Evolutionary conservation across 37 sponge, comb jelly and placozoan species (phyloP), one percentile per base, ranked within the genome.

Genomic region (Spongilla lacustris): DNA sequence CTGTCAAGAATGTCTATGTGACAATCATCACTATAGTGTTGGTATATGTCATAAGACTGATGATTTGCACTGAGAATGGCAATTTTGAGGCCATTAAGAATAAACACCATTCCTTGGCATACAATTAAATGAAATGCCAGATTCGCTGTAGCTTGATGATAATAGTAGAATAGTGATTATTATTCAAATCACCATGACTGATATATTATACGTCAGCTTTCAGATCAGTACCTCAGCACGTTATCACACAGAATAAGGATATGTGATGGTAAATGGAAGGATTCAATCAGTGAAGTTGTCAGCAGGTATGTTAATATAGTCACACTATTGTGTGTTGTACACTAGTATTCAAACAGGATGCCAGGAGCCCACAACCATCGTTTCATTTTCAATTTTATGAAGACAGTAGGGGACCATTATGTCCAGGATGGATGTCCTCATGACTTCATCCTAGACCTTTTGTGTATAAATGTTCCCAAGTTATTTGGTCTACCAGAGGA

Each of bases 391-490:
- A 78, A 70, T 34, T 91, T 91, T 49, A 30, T 91, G 2, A 17
- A 38, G 38, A 67, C 30, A 23, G 71, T 85, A 0, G 77, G 77
- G 0, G 66, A 76, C 4, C 2, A 77, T 12, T 91, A 91, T 73
- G 35, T 23, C 22, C 48, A 70, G 23, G 37, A 69, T 17, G 11
- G 50, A 13, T 27, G 91, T 35, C 27, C 86, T 23, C 28, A n/a
- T 27, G 66, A 75, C 24, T 86, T 91, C 23, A 37, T 91, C n/a
- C 46, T 77, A 10, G 91, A 91, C 58, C 87, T 91, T 30, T 67
- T 91, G 49, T 9, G 80, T 35, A 66, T 91, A 4, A 19, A 78
- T 4, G 91, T 91, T 25, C 77, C 81, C 0, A 81, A 76, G 58
- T 75, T 91, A 13, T 73, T 89, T 67, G 78, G 77, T 48, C 11